Conservation (phyloP, 2,888 invertebrate species). For the Mesochorus sp. region DNA sequence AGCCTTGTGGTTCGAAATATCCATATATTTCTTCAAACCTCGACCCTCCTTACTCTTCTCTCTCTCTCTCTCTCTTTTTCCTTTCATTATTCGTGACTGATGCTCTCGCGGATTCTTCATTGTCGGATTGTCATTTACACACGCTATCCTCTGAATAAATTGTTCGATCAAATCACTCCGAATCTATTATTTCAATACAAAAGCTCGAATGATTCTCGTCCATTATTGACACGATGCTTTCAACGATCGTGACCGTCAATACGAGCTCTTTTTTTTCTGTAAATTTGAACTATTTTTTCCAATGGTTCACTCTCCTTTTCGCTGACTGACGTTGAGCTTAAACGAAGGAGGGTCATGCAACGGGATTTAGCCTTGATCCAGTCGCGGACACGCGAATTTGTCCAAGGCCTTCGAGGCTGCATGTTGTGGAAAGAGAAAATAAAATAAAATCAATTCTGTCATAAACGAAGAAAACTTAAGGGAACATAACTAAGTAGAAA, state of each 20-base stretch:
- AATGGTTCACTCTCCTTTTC: background rate
- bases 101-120: background rate
- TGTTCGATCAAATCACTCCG: background rate
- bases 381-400: conserved; percentile 35
- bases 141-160: too few relatives aligned
- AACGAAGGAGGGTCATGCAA: background rate
- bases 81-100: conserved; percentile 5
- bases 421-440: conserved; percentile 4
- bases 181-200: background rate
- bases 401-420: conserved; percentile 29
- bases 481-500: too few relatives aligned
- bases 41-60: background rate
- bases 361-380: conserved; percentile 59
- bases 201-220: background rate
- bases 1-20: too few relatives aligned
- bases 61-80: background rate
- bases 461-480: too few relatives aligned
- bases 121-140: background rate
- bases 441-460: background rate
- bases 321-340: background rate
- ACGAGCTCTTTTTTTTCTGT: too few relatives aligned
- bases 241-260: background rate
- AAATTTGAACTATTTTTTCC: background rate
- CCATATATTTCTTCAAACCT: too few relatives aligned
- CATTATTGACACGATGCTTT: background rate